Evolutionary conservation across 1,140 invertebrate genomes (phyloP).

Genomic region (Drosophila baimaii): DNA sequence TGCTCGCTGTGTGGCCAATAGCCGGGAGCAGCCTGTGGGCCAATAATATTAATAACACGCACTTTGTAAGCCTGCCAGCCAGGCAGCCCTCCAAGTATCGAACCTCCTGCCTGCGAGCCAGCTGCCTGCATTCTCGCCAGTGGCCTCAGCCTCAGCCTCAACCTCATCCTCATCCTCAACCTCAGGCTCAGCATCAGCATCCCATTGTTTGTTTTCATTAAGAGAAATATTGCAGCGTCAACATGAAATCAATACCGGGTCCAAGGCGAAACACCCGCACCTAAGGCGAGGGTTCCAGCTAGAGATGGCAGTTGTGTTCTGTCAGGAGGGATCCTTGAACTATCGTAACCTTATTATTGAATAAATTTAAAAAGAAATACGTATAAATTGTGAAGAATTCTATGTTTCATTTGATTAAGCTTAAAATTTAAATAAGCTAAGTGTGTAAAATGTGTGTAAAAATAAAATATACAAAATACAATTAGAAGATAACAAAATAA

Average conservation of each 20-base stretch:
- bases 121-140: slow-evolving; percentile 47
- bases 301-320: slow-evolving; percentile 18
- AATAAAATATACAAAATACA: neutral
- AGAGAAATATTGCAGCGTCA: slow-evolving; percentile 82
- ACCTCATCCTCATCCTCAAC: neutral
- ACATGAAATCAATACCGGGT: slow-evolving; percentile 82
- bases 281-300: slow-evolving; percentile 15
- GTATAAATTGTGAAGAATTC: no score
- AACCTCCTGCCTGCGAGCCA: slow-evolving; percentile 54
- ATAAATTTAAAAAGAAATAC: no score
- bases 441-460: no score
- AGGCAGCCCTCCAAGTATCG: slow-evolving; percentile 3
- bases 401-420: no score
- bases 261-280: slow-evolving; percentile 77
- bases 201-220: slow-evolving; percentile 81
- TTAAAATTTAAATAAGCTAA: no score
- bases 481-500: no score
- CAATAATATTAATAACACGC: slow-evolving; percentile 83
- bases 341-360: neutral
- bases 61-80: slow-evolving; percentile 63
- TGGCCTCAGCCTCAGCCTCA: slow-evolving; percentile 23
- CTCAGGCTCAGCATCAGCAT: slow-evolving; percentile 30
- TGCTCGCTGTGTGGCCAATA: slow-evolving; percentile 63
- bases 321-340: neutral
- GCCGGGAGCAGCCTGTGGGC: slow-evolving; percentile 69